Conservation (phyloP, 2,888 invertebrate genomes). For the Lepidocyrtoides sp. region DNA sequence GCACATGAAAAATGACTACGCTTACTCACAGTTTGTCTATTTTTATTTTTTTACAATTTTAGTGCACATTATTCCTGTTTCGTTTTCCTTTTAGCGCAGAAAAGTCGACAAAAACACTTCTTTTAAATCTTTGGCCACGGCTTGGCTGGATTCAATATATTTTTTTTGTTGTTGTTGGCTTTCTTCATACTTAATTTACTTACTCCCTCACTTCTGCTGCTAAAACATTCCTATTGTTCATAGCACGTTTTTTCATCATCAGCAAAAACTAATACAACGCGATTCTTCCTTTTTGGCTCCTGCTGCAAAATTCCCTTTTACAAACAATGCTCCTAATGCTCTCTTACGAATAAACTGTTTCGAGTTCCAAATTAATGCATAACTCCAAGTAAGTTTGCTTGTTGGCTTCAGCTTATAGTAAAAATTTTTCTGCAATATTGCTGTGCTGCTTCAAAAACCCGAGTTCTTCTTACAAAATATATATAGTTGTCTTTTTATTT, state of each 20-base stretch:
- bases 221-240: not conserved
- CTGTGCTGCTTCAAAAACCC: not conserved
- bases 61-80: not conserved
- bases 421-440: not conserved
- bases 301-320: not conserved
- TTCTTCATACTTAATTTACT: not conserved
- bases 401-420: not conserved
- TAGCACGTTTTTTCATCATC: not conserved
- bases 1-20: conserved; percentile 36
- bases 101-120: too few species aligned
- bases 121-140: not conserved
- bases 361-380: not conserved
- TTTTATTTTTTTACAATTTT: too few species aligned
- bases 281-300: conserved; percentile 11
- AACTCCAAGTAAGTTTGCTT: not conserved
- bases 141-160: conserved; percentile 34
- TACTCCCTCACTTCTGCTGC: not conserved
- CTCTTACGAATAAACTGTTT: not conserved
- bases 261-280: not conserved
- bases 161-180: conserved; percentile 26
- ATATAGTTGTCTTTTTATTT: not conserved
- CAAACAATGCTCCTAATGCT: not conserved
- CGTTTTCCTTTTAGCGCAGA: not conserved
- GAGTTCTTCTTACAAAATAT: not conserved
- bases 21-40: not conserved